Base-by-base conservation (phyloP, 2,797 vertebrate species). In the Rhinophrynus dorsalis region DNA sequence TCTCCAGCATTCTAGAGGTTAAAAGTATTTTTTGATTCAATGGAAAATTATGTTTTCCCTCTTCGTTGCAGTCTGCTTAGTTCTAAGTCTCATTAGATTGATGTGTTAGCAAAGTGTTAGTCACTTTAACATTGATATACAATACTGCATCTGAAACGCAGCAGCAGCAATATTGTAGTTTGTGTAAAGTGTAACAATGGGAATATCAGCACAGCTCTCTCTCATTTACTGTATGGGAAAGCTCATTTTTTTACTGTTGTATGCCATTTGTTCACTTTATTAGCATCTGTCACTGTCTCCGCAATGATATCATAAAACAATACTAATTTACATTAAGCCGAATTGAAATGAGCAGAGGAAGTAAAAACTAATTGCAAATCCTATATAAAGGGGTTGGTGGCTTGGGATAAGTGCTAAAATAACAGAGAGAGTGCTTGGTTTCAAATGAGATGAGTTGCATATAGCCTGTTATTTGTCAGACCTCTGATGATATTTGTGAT, bases 251-350 rank as follows among this genome's bases (percentile, higher is more conserved):
- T 23, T 38, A 21, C 17, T 9, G 37, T 30, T 40, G n/a, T 42
- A 10, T 21, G 35, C 33, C 38, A 45, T 48, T 48, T 50, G 40
- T 38, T 38, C 21, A 29, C n/a, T 48, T 67, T 38, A 38, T 50
- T 50, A 67, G 30, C 54, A 58, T 58, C 65, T 58, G 54, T 58
- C 42, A 50, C 29, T 8, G 21, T 9, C 65, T 8, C 6, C 13
- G 23, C 20, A 37, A 18, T 32, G 6, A 32, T 3, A 23, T 15
- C 9, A 67, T 67, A 50, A 67, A 67, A 67, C 52, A 35, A 29
- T 57, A 17, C 54, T 48, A 23, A 58, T 67, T 67, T 67, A 50
- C 65, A 67, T 58, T 38, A 48, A 40, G 30, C 52, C 11, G 20
- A 3, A 48, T 10, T 6, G 10, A 44, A 45, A 47, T 35, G 40